Conservation (phyloP, 2,113 vertebrate species). For the Tylochromis polylepis region DNA sequence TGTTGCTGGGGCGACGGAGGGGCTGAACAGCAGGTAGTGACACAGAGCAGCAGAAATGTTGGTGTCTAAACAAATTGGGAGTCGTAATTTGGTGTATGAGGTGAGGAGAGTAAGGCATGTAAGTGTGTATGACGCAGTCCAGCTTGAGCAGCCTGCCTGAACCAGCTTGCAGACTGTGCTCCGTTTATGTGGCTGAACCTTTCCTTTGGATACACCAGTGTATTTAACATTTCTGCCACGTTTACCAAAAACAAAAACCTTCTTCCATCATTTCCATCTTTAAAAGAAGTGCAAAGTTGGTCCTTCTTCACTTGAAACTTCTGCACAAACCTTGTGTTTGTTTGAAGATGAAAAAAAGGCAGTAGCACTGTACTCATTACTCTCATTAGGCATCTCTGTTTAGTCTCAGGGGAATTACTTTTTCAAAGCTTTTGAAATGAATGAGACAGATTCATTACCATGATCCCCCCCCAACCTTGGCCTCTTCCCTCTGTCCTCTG, state of each 20-base stretch:
- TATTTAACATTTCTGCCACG: neutral
- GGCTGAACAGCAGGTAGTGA: neutral
- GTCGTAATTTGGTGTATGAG: neutral
- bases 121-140: neutral
- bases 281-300: neutral
- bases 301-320: neutral
- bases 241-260: neutral
- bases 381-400: conserved; percentile 52
- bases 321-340: conserved; percentile 9
- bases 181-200: neutral
- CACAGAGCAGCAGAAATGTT: neutral
- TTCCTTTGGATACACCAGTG: neutral
- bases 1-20: neutral
- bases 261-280: neutral
- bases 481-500: conserved; percentile 4
- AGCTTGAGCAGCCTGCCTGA: neutral
- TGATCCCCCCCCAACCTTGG: neutral
- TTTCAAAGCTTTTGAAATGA: conserved; percentile 43
- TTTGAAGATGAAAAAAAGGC: conserved; percentile 22
- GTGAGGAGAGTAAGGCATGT: neutral
- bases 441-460: conserved; percentile 37
- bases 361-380: conserved; percentile 1
- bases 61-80: neutral
- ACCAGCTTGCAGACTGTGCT: neutral
- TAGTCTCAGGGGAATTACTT: conserved; percentile 35